These are phyloP conservation scores for Dreissena rostriformis DNA, from an alignment of 1,140 invertebrate species.

Conservation along the genomic window DNA sequence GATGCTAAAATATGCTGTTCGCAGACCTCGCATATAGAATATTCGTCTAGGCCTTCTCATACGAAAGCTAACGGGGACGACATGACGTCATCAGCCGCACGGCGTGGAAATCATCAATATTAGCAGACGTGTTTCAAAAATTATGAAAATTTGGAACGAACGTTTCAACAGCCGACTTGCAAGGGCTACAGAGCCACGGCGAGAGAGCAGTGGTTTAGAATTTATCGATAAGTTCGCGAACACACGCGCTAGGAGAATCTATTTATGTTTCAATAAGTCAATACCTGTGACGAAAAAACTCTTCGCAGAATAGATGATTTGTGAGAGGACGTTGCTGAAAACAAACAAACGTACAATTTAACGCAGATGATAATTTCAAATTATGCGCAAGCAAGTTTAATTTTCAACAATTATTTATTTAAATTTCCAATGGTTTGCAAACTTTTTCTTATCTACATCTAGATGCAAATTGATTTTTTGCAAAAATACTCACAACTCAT, in stretches of 20 bases:
- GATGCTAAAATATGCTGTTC: conserved; percentile 55
- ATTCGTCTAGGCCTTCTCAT: conserved; percentile 50
- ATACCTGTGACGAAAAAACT: conserved; percentile 30
- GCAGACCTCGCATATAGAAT: conserved; percentile 33
- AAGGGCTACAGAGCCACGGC: background rate
- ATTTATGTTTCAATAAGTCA: conserved; percentile 50
- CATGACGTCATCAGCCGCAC: conserved; percentile 53
- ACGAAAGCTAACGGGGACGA: conserved; percentile 47
- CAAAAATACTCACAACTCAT: no score
- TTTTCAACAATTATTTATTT: no score
- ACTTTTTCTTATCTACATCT: no score
- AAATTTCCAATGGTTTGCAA: no score
- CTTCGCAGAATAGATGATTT: background rate
- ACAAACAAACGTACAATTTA: no score
- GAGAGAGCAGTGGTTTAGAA: conserved; percentile 22
- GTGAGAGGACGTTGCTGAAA: no score
- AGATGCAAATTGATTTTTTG: no score
- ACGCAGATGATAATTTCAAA: no score
- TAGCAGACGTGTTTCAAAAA: conserved; percentile 58
- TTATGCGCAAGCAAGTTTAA: no score
- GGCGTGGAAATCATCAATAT: conserved; percentile 58
- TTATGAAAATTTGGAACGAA: conserved; percentile 56
- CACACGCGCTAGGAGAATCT: conserved; percentile 9
- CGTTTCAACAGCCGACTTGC: conserved; percentile 11
- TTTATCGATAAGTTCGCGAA: conserved; percentile 12